Conservation (phyloP, 2,113 vertebrate genomes). For the Gambusia holbrooki region DNA sequence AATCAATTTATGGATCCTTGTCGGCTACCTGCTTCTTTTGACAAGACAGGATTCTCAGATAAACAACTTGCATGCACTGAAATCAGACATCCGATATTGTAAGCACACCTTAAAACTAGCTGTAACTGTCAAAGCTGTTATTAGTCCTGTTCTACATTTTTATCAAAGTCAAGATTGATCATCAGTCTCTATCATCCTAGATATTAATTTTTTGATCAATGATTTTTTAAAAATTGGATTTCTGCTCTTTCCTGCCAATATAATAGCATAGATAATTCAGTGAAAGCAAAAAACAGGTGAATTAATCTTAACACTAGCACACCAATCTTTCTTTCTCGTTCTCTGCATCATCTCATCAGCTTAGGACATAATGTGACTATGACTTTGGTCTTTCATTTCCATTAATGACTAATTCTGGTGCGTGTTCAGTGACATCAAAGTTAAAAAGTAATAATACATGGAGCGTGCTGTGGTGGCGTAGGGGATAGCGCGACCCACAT, state of each 20-base stretch:
- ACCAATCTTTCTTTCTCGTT: not conserved
- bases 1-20: slow-evolving; percentile 63
- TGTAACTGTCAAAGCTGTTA: not conserved
- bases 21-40: slow-evolving; percentile 48
- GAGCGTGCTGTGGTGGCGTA: too few relatives aligned
- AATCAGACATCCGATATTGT: slow-evolving; percentile 25
- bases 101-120: not conserved
- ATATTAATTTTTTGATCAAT: not conserved
- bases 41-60: slow-evolving; percentile 42
- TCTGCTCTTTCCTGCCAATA: not conserved
- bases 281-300: not conserved
- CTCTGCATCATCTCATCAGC: not conserved
- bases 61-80: slow-evolving; percentile 19
- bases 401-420: too few relatives aligned
- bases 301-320: not conserved
- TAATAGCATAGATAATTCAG: not conserved
- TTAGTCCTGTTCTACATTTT: not conserved
- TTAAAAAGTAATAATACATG: too few relatives aligned
- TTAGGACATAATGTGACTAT: not conserved
- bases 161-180: not conserved
- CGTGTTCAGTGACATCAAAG: too few relatives aligned
- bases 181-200: not conserved
- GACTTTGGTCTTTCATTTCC: not conserved
- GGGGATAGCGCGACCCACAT: too few relatives aligned
- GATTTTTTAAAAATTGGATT: not conserved